These are phyloP conservation scores for Muntiacus muntjak DNA, from an alignment of 2,113 vertebrate genomes.

Conservation along the genomic window DNA sequence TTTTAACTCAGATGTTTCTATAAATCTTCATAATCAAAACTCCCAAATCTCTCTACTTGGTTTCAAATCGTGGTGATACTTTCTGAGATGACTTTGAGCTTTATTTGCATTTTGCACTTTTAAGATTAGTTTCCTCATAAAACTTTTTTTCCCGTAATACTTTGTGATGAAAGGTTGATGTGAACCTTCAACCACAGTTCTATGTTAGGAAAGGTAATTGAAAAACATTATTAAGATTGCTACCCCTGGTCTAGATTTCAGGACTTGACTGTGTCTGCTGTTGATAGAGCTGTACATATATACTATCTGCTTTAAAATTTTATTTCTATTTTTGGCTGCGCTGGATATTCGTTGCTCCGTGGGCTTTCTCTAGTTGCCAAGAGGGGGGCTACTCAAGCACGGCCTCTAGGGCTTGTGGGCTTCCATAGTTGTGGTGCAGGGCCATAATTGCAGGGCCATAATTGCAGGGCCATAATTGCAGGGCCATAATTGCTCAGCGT, in stretches of 20 bases:
- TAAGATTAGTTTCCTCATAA: neutral
- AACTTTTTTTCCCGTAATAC: neutral
- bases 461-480: neutral
- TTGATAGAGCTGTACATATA: neutral
- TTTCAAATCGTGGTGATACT: neutral
- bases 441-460: neutral
- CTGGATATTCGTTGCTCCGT: neutral
- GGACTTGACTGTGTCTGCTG: neutral
- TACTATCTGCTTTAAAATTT: neutral
- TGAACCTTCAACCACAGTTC: neutral
- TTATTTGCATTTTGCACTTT: neutral
- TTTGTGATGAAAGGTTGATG: neutral
- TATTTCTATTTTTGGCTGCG: neutral
- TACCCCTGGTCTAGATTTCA: neutral
- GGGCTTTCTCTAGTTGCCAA: neutral
- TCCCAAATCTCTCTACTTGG: neutral
- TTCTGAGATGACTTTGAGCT: neutral
- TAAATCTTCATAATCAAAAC: neutral
- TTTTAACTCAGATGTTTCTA: neutral
- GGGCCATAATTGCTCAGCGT: neutral
- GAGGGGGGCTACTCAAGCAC: neutral
- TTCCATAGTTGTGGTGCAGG: neutral
- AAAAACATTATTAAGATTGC: neutral
- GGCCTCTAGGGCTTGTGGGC: neutral
- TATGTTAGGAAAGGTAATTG: neutral